Base-by-base conservation (phyloP, 2,113 vertebrate species). In the Mus pahari region DNA sequence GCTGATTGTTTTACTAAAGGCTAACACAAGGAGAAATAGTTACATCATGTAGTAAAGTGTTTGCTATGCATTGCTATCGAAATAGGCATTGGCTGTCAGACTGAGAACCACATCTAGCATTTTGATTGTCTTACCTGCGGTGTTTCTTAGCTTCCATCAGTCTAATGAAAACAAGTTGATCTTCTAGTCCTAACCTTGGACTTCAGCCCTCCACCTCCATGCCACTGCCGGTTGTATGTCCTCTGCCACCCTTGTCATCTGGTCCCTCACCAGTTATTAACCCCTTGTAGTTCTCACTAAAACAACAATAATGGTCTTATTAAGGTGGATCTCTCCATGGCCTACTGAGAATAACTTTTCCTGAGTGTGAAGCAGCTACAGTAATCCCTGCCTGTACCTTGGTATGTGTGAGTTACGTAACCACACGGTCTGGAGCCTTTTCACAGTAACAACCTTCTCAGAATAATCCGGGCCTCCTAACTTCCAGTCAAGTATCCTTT, bases 51-150 rank as follows among this genome's bases (percentile, higher is more conserved):
- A 55, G 19, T 60, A 66, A 91, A 50, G 13, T n/a, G 53, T 90
- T 89, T 94, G 60, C 14, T 82, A 26, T 77, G 55, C 73, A 86
- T 36, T 77, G 26, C 86, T 45, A 50, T 94, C 94, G 92, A 90
- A 92, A 92, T 89, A 86, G 74, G 33, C 36, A 66, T 84, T 12
- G 55, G 10, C 24, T 39, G 86, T 94, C 90, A 88, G 66, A 78
- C 24, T 78, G 73, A 64, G 81, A 86, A 75, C 45, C 62, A 24
- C 26, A 78, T 73, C 33, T 75, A 94, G 48, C 14, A 70, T 58
- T 91, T 50, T 90, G 3, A 28, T 84, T 81, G 26, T 45, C 45
- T 92, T 86, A 73, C 36, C 71, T 36, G 64, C 45, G 14, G 58
- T 33, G 60, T 36, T 81, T 86, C 36, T 81, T 78, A 94, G 24